Evolutionary conservation across 2,888 invertebrate species (phyloP), one percentile per base, ranked within the genome.

Genomic region (Heliconius erato): DNA sequence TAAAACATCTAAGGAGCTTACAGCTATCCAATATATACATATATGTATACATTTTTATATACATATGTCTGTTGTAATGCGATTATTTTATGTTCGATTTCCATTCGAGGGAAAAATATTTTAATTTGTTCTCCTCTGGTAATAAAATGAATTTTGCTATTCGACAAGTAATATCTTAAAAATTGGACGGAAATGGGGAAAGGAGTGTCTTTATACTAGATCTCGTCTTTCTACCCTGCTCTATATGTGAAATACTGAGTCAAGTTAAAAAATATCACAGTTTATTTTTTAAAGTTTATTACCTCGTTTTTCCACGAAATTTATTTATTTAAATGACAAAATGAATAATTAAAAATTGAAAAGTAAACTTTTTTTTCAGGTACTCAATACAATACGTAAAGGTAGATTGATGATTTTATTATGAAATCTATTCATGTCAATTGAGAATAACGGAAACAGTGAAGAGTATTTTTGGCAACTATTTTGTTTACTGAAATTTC

Each of bases 341-440:
- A n/a, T 7, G n/a, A 74, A 63, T 59, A 63, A n/a, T n/a, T 49
- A 32, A 14, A 23, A 19, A 35, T 23, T 54, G 6, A 11, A 63
- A 35, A 9, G 16, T 26, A 63, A 63, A 59, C 19, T 40, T 32
- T 35, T 40, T 76, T 35, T 76, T 7, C 63, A 59, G 59, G 2
- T 63, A 32, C 63, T 32, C 28, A 35, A 74, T n/a, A 59, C 23
- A 54, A 54, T 40, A 77, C 23, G 32, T 44, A 40, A 28, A 35
- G 19, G 40, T 78, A 65, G 65, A 67, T 67, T 67, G 65, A 67
- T 78, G 76, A 76, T 35, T 76, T n/a, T 2, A 63, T 76, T 63
- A 63, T 49, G 6, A 67, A 67, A 78, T 78, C 2, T 78, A 49
- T 44, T 26, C 44, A 49, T 78, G 77, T 67, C 78, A 78, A 78